phyloP scores from a whole-genome alignment of 2,888 invertebrate genomes.

The Mylabris sibirica region DNA sequence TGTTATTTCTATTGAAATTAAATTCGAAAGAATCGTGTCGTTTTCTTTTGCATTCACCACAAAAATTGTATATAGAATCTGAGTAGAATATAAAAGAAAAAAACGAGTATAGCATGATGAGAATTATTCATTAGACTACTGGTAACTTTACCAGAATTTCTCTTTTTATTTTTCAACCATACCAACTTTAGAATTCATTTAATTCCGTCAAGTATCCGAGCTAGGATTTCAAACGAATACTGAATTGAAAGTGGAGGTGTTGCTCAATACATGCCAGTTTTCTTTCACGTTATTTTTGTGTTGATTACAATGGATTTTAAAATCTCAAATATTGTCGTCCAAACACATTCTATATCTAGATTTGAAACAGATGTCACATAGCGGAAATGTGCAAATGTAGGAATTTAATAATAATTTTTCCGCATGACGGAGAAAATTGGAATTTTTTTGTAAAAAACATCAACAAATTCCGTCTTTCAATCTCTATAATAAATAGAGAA shows the following conservation, averaged over 20 bases:
- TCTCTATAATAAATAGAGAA: too few species aligned
- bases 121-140: not conserved
- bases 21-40: not conserved
- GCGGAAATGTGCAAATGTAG: not conserved
- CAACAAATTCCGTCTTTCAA: too few species aligned
- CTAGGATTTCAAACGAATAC: too few species aligned
- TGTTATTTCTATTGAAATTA: not conserved
- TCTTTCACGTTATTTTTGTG: too few species aligned
- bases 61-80: too few species aligned
- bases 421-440: not conserved
- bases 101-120: not conserved
- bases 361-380: not conserved
- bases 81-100: not conserved
- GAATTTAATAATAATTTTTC: not conserved
- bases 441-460: not conserved
- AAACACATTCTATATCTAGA: not conserved
- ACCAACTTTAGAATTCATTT: too few species aligned
- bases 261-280: too few species aligned
- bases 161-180: too few species aligned
- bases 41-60: not conserved
- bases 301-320: not conserved
- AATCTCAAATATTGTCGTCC: not conserved
- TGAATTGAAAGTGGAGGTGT: too few species aligned
- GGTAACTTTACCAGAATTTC: not conserved
- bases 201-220: too few species aligned